Evolutionary conservation across 2,888 invertebrate genomes (phyloP), one percentile per base, ranked within the genome.

Genomic region (Brachycybe producta): DNA sequence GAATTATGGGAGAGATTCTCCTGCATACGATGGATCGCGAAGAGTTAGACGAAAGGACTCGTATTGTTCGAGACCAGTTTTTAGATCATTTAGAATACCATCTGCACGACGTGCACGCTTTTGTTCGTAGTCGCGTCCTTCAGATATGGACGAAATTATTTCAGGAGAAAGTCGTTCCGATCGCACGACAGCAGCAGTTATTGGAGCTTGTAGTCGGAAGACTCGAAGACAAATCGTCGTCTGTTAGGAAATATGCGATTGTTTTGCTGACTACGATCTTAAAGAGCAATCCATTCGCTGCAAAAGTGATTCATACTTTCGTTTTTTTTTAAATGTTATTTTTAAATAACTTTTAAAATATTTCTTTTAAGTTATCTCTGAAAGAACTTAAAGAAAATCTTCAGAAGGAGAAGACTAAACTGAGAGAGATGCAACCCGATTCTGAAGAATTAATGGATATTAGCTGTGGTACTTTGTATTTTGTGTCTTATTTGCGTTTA

Each of bases 281-380:
- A 35, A 79, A 84, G 64, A 76, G 79, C 57, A 94, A 95, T 70
- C 84, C 86, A 3, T 94, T 80, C 67, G 80, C 84, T n/a, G 78
- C 80, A 0, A 54, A 56, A 52, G 59, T 60, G 49, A 40, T 27
- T 44, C 35, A 13, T n/a, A 19, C 26, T 15, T 15, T 28, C 48
- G 19, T 7, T 44, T 15, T 8, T 28, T 13, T 45, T 23, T 26
- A 5, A 17, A 5, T 34, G 19, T 32, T n/a, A 40, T 26, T n/a
- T 15, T 41, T 27, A 26, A 45, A 7, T 49, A 36, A 39, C 34
- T 40, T 17, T 36, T 27, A 21, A n/a, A 43, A 43, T 41, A 52
- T 21, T 5, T 44, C 21, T 42, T 55, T 49, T 19, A 56, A 75
- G 73, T 62, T 76, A 45, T 67, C 73, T 24, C 61, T 70, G 39